Conservation (phyloP, 2,888 invertebrate genomes). For the Aspidiotus destructor region DNA sequence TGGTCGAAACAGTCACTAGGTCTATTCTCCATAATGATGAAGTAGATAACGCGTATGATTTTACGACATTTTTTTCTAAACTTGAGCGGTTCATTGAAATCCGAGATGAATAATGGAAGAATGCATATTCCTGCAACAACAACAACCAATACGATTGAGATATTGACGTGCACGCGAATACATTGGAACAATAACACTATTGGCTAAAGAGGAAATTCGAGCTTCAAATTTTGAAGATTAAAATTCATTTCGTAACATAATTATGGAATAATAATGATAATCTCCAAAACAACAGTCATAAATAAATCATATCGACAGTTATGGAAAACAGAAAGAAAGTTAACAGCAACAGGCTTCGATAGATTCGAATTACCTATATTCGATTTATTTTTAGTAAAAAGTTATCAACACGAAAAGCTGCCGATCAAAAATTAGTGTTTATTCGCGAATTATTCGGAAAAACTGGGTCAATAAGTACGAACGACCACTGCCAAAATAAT, state of each 20-base stretch:
- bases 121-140: background rate
- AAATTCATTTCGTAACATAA: too few relatives aligned
- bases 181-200: background rate
- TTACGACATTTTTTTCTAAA: constrained; percentile 10
- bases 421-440: constrained; percentile 18
- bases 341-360: constrained; percentile 19
- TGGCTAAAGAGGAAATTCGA: background rate
- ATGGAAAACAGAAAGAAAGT: background rate
- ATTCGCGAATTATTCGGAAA: constrained; percentile 19
- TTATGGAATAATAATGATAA: too few relatives aligned
- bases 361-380: constrained; percentile 5
- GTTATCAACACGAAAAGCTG: too few relatives aligned
- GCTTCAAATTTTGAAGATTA: background rate
- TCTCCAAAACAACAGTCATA: too few relatives aligned
- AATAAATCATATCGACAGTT: background rate
- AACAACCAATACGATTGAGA: background rate
- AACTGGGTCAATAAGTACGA: constrained; percentile 26
- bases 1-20: constrained; percentile 40
- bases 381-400: background rate
- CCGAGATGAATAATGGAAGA: background rate
- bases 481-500: background rate
- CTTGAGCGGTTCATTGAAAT: background rate
- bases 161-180: background rate
- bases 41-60: background rate
- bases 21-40: constrained; percentile 38